Conservation (phyloP, 2,888 invertebrate species). For the Drosophila multiciliata region DNA sequence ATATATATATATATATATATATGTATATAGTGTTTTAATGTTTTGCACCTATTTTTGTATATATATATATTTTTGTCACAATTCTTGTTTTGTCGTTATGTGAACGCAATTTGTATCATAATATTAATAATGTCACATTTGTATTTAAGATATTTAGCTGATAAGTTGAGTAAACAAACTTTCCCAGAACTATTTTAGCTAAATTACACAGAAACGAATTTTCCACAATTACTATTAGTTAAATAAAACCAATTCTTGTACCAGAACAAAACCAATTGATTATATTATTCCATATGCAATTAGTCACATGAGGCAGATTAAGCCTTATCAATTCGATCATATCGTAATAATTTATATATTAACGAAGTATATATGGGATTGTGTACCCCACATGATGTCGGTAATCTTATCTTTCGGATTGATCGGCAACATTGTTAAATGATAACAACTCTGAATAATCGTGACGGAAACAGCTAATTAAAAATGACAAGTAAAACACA, state of each 20-base stretch:
- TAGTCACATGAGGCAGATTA: neutral
- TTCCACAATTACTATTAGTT: slow-evolving; percentile 35
- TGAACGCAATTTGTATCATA: slow-evolving; percentile 41
- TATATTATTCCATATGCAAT: neutral
- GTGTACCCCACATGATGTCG: neutral
- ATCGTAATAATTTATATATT: neutral
- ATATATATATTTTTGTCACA: slow-evolving; percentile 59
- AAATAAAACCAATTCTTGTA: slow-evolving; percentile 55
- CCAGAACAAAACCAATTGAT: neutral
- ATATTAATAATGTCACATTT: slow-evolving; percentile 37
- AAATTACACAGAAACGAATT: slow-evolving; percentile 55
- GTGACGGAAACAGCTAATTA: neutral
- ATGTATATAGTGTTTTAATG: slow-evolving; percentile 35
- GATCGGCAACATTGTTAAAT: neutral
- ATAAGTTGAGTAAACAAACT: slow-evolving; percentile 25
- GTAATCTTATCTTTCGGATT: slow-evolving; percentile 24
- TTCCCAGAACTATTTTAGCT: neutral
- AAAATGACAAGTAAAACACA: neutral
- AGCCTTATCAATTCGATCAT: slow-evolving; percentile 12
- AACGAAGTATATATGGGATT: neutral
- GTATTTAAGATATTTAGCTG: slow-evolving; percentile 39
- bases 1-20: slow-evolving; percentile 43
- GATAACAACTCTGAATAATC: neutral
- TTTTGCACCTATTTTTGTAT: slow-evolving; percentile 26
- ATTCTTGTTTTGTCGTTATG: slow-evolving; percentile 53